Percentiles rank a stretch among this genome's conserved stretches.
Evolutionary conservation across 2,797 vertebrate genomes (phyloP).

Genomic region (Myotis vivesi): DNA sequence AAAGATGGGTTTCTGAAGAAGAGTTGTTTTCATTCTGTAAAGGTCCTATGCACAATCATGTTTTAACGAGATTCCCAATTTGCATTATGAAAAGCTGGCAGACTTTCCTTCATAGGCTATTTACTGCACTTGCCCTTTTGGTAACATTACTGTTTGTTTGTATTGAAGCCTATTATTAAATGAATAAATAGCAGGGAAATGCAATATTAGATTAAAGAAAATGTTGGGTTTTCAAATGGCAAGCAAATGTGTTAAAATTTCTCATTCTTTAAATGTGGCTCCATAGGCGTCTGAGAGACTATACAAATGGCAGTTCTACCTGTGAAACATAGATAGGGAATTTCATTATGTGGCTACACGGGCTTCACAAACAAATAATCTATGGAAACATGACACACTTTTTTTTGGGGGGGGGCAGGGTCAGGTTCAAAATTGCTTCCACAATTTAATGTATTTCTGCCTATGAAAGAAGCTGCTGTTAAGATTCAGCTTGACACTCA

Average conservation of each 20-base stretch:
- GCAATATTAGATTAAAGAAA: constrained; percentile 61
- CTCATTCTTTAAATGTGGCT: background rate
- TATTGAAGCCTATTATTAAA: constrained; percentile 54
- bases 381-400: background rate
- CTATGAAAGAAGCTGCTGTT: background rate
- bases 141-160: constrained; percentile 73
- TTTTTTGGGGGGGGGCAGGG: background rate
- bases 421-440: background rate
- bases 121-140: constrained; percentile 72
- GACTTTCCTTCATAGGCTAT: constrained; percentile 70
- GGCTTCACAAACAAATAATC: background rate
- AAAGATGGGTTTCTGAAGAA: constrained; percentile 65
- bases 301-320: background rate
- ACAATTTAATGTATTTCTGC: background rate
- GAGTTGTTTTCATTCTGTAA: constrained; percentile 56
- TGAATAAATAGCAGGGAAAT: constrained; percentile 68
- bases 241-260: constrained; percentile 14
- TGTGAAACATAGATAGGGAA: background rate
- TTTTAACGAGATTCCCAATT: constrained; percentile 75
- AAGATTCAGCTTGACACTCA: background rate
- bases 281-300: background rate
- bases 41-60: constrained; percentile 63
- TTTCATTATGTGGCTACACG: background rate
- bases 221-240: constrained; percentile 55
- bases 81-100: constrained; percentile 74